A percentile compares a stretch with the other conserved stretches of the same genome.
These are phyloP conservation scores for Aphyosemion australe DNA, from an alignment of 2,113 vertebrate genomes.

Conservation along the genomic window DNA sequence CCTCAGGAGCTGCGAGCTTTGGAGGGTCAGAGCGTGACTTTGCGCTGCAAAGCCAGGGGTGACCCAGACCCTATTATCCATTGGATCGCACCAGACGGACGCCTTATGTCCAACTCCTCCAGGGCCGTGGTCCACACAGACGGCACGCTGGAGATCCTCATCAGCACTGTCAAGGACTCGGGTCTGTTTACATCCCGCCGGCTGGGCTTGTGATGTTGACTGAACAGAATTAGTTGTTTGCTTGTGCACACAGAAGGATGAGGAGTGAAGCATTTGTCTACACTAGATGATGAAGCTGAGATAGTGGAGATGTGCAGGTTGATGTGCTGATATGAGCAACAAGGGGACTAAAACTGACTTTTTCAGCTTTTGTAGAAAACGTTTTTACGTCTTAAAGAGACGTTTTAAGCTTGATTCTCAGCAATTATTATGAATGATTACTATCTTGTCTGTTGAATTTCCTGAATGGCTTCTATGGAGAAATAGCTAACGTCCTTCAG, in stretches of 20 bases:
- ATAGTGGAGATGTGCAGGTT: constrained; percentile 9
- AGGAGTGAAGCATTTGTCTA: constrained; percentile 38
- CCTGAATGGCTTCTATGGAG: too few relatives aligned
- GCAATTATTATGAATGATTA: too few relatives aligned
- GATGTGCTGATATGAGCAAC: constrained; percentile 7
- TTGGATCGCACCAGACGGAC: constrained; percentile 97
- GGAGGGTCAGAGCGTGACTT: constrained; percentile 92
- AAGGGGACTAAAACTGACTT: constrained; percentile 1
- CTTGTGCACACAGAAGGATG: constrained; percentile 23
- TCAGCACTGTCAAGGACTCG: constrained; percentile 96
- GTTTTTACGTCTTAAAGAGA: too few relatives aligned
- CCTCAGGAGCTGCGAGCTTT: constrained; percentile 88
- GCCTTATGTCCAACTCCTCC: constrained; percentile 95
- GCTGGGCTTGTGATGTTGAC: constrained; percentile 43
- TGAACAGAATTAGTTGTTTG: constrained; percentile 56
- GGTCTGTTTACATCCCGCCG: constrained; percentile 60
- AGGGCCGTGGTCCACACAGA: constrained; percentile 89
- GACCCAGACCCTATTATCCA: constrained; percentile 96
- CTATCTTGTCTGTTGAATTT: too few relatives aligned
- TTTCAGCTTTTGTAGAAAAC: neutral
- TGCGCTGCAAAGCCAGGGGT: constrained; percentile 94
- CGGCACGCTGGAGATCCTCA: constrained; percentile 94
- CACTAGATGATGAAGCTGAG: constrained; percentile 31
- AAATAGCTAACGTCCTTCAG: too few relatives aligned
- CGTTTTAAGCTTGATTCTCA: too few relatives aligned